Percentiles rank a stretch among this genome's conserved stretches.
Evolutionary conservation across 1,140 invertebrate genomes (phyloP).

Genomic region (Rhyacophila brunnea): DNA sequence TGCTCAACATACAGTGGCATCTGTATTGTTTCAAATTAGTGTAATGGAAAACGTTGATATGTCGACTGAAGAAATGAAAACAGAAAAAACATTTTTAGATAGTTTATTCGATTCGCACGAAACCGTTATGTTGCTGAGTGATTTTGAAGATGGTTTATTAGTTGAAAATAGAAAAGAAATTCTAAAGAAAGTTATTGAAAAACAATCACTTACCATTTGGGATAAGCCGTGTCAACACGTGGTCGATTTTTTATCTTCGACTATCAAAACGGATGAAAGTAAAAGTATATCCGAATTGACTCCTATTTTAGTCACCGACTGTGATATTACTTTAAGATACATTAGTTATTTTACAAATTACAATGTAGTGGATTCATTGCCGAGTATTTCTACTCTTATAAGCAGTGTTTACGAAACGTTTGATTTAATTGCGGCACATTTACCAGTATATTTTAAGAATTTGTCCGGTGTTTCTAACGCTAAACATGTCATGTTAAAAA

Average conservation of each 20-base stretch:
- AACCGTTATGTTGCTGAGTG: conserved; percentile 42
- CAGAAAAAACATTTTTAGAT: conserved; percentile 39
- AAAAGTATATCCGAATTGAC: no score
- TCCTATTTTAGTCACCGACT: conserved; percentile 6
- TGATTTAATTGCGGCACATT: conserved; percentile 5
- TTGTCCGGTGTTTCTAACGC: background rate
- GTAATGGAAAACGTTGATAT: conserved; percentile 20
- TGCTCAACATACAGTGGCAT: background rate
- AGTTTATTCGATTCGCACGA: conserved; percentile 41
- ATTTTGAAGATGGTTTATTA: conserved; percentile 40
- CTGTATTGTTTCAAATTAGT: conserved; percentile 21
- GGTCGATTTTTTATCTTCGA: background rate
- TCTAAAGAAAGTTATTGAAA: background rate
- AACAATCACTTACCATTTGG: conserved; percentile 7
- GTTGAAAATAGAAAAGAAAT: conserved; percentile 5
- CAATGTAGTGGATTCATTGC: background rate
- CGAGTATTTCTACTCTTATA: conserved; percentile 1
- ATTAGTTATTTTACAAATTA: conserved; percentile 16
- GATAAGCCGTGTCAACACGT: conserved; percentile 11
- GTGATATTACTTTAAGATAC: conserved; percentile 13
- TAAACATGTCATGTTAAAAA: conserved; percentile 10
- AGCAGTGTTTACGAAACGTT: conserved; percentile 7
- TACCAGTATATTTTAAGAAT: conserved; percentile 11
- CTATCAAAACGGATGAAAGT: background rate
- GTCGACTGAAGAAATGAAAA: conserved; percentile 8